Base-by-base conservation (phyloP, 2,797 vertebrate genomes). In the Labroides dimidiatus region DNA sequence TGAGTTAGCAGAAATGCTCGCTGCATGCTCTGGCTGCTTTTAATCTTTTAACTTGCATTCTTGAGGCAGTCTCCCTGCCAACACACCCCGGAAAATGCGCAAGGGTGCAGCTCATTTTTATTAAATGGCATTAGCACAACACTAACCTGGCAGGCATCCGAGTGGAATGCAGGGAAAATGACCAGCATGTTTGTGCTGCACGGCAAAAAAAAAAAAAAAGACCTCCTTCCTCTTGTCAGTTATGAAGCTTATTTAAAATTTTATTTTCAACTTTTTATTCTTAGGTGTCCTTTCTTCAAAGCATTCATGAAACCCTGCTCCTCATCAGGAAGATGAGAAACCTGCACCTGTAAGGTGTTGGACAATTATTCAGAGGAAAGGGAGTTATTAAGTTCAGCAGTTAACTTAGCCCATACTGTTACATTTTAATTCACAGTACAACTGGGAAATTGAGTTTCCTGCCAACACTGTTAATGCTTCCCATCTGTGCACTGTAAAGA, bases 391-490 rank as follows among this genome's bases (percentile, higher is more conserved):
- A 72, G 48, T 69, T 68, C 58, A 52, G 69, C 71, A 64, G 78
- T 80, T 88, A 89, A 88, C 65, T 47, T 49, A 67, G 50, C 63
- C 72, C 62, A 16, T 70, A 71, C 69, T 84, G 78, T 87, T 81
- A 69, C 62, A 51, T 71, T 83, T 88, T 73, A 64, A 85, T 84
- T 89, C 75, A 69, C 69, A 77, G 69, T 79, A 69, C 71, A 80
- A 70, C 74, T 64, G 70, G 65, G 75, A 90, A 85, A 72, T 72
- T 9, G 57, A 77, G 75, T 77, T 74, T 89, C 74, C 74, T 90
- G 91, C 90, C 89, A 92, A 63, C 20, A 56, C 39, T 37, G 51
- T 61, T 89, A 91, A 92, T 92, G 57, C 45, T 52, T 90, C 75
- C 84, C 87, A 87, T 87, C 72, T 91, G 89, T 78, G 80, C 76